These are phyloP conservation scores for Podarcis cretensis DNA, from an alignment of 2,113 vertebrate species.

Conservation along the genomic window DNA sequence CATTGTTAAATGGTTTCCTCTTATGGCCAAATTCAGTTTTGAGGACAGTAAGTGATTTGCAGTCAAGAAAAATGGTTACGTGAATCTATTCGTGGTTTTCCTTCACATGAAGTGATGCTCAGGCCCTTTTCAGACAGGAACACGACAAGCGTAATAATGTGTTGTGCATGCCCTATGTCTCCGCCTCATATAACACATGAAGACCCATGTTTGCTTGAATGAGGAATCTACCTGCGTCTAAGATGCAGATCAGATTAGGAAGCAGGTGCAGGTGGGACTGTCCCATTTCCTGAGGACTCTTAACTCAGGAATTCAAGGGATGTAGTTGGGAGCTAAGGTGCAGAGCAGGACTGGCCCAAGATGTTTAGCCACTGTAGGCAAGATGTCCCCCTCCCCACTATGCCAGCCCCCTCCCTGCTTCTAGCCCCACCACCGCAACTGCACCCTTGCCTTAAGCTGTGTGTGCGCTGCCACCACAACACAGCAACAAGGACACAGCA, in stretches of 20 bases:
- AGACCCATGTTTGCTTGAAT: not conserved
- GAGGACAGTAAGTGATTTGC: not conserved
- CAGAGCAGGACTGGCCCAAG: too few species aligned
- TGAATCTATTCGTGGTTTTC: not conserved
- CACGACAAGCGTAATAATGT: not conserved
- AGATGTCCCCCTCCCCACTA: too few species aligned
- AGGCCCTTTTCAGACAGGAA: not conserved
- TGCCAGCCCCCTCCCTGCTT: too few species aligned
- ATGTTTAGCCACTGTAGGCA: too few species aligned
- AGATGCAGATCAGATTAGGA: not conserved
- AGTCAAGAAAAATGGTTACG: not conserved
- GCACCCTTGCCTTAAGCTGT: too few species aligned
- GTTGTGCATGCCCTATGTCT: not conserved
- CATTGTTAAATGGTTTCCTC: not conserved
- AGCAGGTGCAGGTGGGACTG: too few species aligned
- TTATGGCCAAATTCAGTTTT: not conserved
- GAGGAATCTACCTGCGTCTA: not conserved
- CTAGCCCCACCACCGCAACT: too few species aligned
- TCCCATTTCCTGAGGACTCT: too few species aligned
- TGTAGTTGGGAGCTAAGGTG: not conserved
- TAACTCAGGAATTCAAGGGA: not conserved
- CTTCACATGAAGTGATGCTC: not conserved
- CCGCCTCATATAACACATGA: not conserved
- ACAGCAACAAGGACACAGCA: too few species aligned
- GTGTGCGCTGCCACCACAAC: too few species aligned